These are phyloP conservation scores for Liodrosophila aerea DNA, from an alignment of 2,888 invertebrate genomes.

Conservation along the genomic window DNA sequence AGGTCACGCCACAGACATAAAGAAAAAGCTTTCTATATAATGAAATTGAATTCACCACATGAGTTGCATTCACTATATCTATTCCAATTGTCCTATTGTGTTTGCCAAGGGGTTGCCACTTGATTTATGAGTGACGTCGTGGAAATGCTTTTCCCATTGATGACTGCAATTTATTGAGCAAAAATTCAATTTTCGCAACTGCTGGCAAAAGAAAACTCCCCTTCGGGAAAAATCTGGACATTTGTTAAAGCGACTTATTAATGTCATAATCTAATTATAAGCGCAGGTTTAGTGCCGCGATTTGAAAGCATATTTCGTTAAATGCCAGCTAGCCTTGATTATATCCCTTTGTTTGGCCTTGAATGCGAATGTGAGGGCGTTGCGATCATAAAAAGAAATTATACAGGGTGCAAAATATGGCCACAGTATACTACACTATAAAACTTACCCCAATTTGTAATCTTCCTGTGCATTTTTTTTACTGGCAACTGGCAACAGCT, in stretches of 20 bases:
- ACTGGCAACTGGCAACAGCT: slow-evolving; percentile 54
- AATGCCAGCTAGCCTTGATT: slow-evolving; percentile 52
- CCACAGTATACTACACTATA: slow-evolving; percentile 38
- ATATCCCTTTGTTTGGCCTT: slow-evolving; percentile 35
- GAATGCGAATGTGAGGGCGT: slow-evolving; percentile 21
- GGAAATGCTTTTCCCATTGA: slow-evolving; percentile 67
- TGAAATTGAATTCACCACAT: slow-evolving; percentile 63
- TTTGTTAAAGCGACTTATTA: slow-evolving; percentile 74
- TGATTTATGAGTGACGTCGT: slow-evolving; percentile 68
- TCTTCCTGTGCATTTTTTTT: slow-evolving; percentile 13
- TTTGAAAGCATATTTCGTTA: slow-evolving; percentile 53
- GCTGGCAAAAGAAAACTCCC: slow-evolving; percentile 50
- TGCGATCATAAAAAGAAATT: slow-evolving; percentile 32
- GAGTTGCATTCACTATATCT: slow-evolving; percentile 20
- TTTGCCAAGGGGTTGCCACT: slow-evolving; percentile 49
- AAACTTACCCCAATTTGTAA: slow-evolving; percentile 29
- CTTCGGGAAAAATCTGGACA: slow-evolving; percentile 56
- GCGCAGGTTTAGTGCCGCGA: slow-evolving; percentile 43
- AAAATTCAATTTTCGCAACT: slow-evolving; percentile 70
- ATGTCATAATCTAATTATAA: slow-evolving; percentile 75
- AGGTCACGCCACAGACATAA: slow-evolving; percentile 36
- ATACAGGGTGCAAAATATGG: slow-evolving; percentile 45
- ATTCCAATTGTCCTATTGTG: not conserved
- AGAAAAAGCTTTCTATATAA: slow-evolving; percentile 71
- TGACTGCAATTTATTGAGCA: slow-evolving; percentile 51